These are phyloP conservation scores for Anoplophora glabripennis DNA, from an alignment of 1,140 invertebrate species.

Conservation along the genomic window DNA sequence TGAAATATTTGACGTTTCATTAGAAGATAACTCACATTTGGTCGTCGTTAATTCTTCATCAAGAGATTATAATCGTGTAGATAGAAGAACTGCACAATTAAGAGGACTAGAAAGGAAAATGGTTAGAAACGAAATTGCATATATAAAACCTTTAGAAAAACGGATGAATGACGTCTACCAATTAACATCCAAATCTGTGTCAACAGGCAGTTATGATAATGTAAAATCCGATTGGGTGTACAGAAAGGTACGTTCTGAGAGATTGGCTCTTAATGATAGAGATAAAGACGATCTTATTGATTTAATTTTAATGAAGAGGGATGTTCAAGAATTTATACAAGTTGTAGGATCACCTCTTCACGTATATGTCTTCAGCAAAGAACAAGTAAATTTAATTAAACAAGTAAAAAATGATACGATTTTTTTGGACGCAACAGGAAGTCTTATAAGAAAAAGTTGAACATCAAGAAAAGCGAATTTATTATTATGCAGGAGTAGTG, in stretches of 20 bases:
- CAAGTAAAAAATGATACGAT: not conserved
- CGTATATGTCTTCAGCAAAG: not conserved
- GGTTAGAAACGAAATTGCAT: not conserved
- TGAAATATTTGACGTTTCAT: not conserved
- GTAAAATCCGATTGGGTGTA: not conserved
- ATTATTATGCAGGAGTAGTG: conserved; percentile 1
- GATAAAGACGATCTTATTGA: not conserved
- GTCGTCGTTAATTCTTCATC: too few species aligned
- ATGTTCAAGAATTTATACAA: not conserved
- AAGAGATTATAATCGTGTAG: too few species aligned
- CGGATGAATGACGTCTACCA: not conserved
- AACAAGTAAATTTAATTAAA: not conserved
- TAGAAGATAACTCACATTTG: too few species aligned
- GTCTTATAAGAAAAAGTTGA: not conserved
- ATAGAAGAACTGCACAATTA: not conserved
- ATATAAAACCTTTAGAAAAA: not conserved
- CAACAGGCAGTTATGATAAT: not conserved
- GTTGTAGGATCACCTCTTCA: not conserved
- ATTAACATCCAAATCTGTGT: not conserved
- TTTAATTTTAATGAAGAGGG: conserved; percentile 1
- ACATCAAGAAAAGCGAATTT: not conserved
- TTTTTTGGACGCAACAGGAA: not conserved
- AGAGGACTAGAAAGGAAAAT: not conserved
- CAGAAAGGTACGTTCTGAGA: not conserved
- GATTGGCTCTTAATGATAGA: not conserved